Evolutionary conservation across 2,797 vertebrate species (phyloP), one percentile per base, ranked within the genome.

Genomic region (Pagetopsis macropterus): DNA sequence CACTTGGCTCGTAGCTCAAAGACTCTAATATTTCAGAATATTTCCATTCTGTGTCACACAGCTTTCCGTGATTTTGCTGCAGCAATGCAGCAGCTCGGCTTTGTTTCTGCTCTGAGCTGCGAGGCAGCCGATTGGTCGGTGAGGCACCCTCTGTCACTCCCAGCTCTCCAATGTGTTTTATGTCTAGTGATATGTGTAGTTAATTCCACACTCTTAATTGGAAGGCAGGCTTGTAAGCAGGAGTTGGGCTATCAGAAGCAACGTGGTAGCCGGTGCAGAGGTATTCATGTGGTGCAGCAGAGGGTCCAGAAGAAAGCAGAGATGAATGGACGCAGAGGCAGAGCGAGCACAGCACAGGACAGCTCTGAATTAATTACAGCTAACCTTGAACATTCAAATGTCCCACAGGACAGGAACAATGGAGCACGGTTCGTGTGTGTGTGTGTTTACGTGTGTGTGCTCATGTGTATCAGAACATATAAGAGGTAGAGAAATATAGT

Each of bases 331-430:
- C 21, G 31, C 40, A 9, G 41, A 69, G 43, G 62, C 40, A 70
- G 51, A 57, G 48, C 46, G 44, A 73, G 44, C 61, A 78, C 65
- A 62, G 64, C 19, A 64, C 43, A 57, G 76, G 59, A 58, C 60
- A 70, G 65, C 69, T 55, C 70, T 63, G 51, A 86, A 79, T 86
- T 84, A 83, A 89, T 89, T 82, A 87, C 60, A 59, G 65, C 52
- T 83, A 80, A 84, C 84, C 86, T 86, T 85, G 64, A 87, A 60
- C 80, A 69, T 69, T 61, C 41, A 31, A 40, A 45, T 9, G 57
- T 67, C 83, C 70, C 80, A 49, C 44, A 70, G 80, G 82, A 87
- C 55, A 61, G 54, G 66, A 68, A 65, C 52, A 75, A 31, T 76
- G 54, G 55, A n/a, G 5, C 33, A 31, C 46, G 46, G 51, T 51